Percentiles rank a stretch among this genome's conserved stretches.
These are phyloP conservation scores for Lontra canadensis DNA, from an alignment of 2,113 vertebrate genomes.

Conservation along the genomic window DNA sequence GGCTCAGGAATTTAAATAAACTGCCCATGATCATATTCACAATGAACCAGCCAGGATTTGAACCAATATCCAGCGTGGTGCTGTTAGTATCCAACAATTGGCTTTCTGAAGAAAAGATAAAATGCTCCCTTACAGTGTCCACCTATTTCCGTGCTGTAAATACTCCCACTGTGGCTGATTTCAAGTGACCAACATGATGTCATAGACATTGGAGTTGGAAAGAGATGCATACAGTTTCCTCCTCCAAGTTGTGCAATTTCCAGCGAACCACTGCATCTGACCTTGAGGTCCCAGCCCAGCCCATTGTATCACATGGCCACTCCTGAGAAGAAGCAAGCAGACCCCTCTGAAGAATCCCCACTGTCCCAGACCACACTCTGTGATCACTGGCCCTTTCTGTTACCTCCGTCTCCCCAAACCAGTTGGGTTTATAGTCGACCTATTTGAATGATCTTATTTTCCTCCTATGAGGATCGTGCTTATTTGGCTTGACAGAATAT, in stretches of 20 bases:
- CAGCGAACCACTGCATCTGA: accelerated
- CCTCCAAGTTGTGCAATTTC: accelerated
- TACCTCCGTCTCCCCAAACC: conserved; percentile 57
- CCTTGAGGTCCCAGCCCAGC: neutral
- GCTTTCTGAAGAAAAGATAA: neutral
- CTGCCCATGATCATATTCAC: neutral
- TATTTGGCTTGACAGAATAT: conserved; percentile 89
- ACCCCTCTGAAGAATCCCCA: neutral
- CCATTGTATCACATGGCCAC: accelerated
- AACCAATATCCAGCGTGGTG: neutral
- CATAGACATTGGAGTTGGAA: neutral
- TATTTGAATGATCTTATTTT: conserved; percentile 69
- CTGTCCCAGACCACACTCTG: conserved; percentile 22
- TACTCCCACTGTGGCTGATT: neutral
- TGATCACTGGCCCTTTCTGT: conserved; percentile 3
- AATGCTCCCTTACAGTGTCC: neutral
- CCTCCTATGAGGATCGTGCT: conserved; percentile 81
- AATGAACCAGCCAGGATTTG: neutral
- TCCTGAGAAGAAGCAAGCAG: neutral
- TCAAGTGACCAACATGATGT: accelerated
- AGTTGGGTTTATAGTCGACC: conserved; percentile 57
- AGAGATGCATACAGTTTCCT: accelerated
- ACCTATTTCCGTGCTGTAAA: neutral
- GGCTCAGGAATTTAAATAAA: neutral
- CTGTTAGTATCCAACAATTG: neutral